Evolutionary conservation across 2,888 invertebrate genomes (phyloP).

Genomic region (Amitus sp.): DNA sequence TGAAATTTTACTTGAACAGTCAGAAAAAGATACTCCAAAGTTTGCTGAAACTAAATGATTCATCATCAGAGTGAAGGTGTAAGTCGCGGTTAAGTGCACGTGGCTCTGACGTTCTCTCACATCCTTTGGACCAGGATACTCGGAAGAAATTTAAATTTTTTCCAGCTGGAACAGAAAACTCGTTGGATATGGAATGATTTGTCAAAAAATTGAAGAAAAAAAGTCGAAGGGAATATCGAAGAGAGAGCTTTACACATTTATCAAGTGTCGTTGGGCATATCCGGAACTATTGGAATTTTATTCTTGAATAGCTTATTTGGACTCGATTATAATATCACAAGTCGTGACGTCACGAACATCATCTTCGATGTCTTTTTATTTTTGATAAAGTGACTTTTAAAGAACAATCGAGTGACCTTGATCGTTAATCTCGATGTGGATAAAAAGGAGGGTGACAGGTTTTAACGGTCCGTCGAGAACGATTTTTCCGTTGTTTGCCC

Average conservation of each 20-base stretch:
- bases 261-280: too few relatives aligned
- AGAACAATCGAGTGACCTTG: background rate
- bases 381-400: background rate
- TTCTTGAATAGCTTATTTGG: too few relatives aligned
- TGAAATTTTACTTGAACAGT: too few relatives aligned
- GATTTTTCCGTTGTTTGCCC: conserved; percentile 3
- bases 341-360: background rate
- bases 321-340: background rate
- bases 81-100: background rate
- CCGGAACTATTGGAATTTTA: too few relatives aligned
- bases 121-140: too few relatives aligned
- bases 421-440: background rate
- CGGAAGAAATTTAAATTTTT: too few relatives aligned
- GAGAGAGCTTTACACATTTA: too few relatives aligned
- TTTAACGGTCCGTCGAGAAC: conserved; percentile 6
- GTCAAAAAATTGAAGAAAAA: background rate
- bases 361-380: background rate
- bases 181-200: too few relatives aligned
- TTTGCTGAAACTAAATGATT: background rate
- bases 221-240: too few relatives aligned
- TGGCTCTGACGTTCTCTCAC: background rate
- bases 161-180: too few relatives aligned
- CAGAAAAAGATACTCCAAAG: background rate
- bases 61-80: background rate
- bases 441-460: conserved; percentile 4